Percentiles rank a stretch among this genome's conserved stretches.
Conservation (phyloP, 2,113 vertebrate genomes). For the Procapra przewalskii region DNA sequence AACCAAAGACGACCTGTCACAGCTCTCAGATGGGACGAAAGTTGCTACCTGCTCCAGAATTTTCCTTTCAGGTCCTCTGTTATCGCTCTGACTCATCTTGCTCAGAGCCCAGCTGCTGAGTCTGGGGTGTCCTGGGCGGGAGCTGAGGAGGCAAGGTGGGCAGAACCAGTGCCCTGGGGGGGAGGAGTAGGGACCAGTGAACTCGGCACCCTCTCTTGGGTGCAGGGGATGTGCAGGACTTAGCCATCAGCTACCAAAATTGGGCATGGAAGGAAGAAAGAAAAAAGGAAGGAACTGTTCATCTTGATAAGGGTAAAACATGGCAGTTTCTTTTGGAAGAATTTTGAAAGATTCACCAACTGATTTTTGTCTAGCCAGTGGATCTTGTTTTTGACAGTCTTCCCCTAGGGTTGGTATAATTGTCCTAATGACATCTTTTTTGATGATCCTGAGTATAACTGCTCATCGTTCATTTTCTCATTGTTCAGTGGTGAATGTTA, state of each 20-base stretch:
- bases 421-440: not conserved
- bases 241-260: not conserved
- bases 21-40: not conserved
- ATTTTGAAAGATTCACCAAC: not conserved
- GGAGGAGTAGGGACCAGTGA: not conserved
- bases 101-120: not conserved
- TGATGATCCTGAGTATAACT: not conserved
- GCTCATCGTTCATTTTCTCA: not conserved
- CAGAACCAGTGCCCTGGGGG: accelerated
- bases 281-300: not conserved
- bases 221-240: too few relatives aligned
- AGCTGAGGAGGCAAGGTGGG: not conserved
- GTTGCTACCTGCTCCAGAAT: not conserved
- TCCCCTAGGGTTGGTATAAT: not conserved
- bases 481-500: not conserved
- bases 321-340: not conserved
- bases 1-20: not conserved
- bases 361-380: not conserved
- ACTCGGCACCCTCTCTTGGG: not conserved
- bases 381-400: not conserved
- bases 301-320: not conserved
- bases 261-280: not conserved
- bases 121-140: too few relatives aligned
- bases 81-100: not conserved
- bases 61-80: not conserved